Conservation (phyloP, 2,797 vertebrate genomes). For the Tinamus major region DNA sequence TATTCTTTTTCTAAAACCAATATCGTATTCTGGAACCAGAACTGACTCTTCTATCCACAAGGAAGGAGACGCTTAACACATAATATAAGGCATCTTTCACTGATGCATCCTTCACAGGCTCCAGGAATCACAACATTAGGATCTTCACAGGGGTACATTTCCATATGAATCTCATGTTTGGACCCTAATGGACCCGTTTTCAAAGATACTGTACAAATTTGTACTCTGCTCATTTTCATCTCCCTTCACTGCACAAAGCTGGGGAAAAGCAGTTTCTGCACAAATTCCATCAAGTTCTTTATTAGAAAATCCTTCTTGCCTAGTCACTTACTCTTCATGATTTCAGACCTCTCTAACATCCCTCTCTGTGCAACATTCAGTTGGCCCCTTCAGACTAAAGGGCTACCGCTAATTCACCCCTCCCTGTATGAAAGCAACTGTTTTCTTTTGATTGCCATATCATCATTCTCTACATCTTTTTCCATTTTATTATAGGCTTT, state of each 20-base stretch:
- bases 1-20: not conserved
- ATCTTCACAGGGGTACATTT: not conserved
- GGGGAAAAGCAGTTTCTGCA: not conserved
- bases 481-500: not conserved
- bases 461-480: not conserved
- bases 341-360: not conserved
- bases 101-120: not conserved
- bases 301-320: not conserved
- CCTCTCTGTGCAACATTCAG: not conserved
- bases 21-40: not conserved
- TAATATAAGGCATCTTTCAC: not conserved
- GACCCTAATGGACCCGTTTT: accelerated
- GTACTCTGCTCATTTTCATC: not conserved
- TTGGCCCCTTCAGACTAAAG: not conserved
- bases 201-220: not conserved
- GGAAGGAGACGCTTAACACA: not conserved
- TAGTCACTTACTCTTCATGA: not conserved
- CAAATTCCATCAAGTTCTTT: not conserved
- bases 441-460: not conserved
- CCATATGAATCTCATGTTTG: not conserved
- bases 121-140: not conserved
- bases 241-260: not conserved
- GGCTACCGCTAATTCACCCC: not conserved
- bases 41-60: not conserved
- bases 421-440: not conserved